Evolutionary conservation across 2,797 vertebrate genomes (phyloP).

Genomic region (Parambassis ranga): DNA sequence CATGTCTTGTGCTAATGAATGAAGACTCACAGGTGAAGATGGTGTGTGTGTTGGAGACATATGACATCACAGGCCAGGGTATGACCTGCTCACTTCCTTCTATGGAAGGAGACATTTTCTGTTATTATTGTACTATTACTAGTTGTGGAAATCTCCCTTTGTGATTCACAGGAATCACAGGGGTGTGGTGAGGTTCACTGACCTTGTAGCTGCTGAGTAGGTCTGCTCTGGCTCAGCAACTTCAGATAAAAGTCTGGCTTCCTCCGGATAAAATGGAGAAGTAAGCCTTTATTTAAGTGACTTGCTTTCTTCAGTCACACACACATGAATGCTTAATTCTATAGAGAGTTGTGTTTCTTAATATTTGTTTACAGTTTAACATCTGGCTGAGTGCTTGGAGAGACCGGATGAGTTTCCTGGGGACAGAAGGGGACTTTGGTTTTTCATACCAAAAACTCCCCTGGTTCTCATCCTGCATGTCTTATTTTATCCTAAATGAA

Average conservation of each 20-base stretch:
- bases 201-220: conserved; percentile 53
- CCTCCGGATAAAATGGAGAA: background rate
- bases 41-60: background rate
- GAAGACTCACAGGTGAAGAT: background rate
- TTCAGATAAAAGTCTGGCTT: conserved; percentile 40
- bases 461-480: conserved; percentile 32
- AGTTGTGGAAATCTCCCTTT: conserved; percentile 20
- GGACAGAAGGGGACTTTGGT: conserved; percentile 38
- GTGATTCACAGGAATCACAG: conserved; percentile 34
- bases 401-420: conserved; percentile 42
- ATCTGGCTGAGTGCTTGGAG: conserved; percentile 42
- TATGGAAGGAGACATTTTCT: background rate
- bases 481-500: conserved; percentile 8
- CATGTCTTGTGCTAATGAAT: conserved; percentile 31
- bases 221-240: conserved; percentile 40
- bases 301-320: no score
- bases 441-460: conserved; percentile 45
- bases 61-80: conserved; percentile 28
- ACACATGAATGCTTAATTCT: background rate
- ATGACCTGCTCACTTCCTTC: background rate
- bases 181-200: conserved; percentile 67
- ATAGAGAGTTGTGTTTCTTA: background rate
- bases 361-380: conserved; percentile 27
- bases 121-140: conserved; percentile 12
- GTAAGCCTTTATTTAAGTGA: background rate